Evolutionary conservation across 2,113 vertebrate genomes (phyloP).

Genomic region (Grammomys surdaster): DNA sequence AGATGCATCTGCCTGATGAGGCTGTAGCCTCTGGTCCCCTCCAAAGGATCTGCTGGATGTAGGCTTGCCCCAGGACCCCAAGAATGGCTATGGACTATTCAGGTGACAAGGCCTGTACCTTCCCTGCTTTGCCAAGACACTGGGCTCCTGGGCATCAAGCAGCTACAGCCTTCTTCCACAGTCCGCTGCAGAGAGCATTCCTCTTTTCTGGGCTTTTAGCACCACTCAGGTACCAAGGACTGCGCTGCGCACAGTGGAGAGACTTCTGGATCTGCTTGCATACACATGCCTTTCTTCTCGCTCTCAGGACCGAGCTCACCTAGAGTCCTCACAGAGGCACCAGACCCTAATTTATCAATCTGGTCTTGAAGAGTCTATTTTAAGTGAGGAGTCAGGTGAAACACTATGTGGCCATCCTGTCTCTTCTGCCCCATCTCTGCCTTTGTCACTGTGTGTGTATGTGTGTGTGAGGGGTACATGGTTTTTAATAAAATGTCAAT

Average conservation of each 20-base stretch:
- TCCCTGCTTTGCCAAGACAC: background rate
- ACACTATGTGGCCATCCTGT: background rate
- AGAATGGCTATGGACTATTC: background rate
- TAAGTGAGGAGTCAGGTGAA: background rate
- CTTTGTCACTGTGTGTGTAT: background rate
- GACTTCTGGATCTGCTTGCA: background rate
- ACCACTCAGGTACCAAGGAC: constrained; percentile 3
- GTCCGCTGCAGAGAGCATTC: background rate
- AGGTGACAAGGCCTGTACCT: background rate
- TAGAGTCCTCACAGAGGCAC: background rate
- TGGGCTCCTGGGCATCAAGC: background rate
- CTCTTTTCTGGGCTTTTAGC: background rate
- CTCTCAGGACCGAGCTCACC: background rate
- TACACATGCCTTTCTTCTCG: background rate
- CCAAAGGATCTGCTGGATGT: background rate
- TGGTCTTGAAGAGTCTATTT: background rate
- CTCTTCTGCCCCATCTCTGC: background rate
- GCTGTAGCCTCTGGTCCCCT: background rate
- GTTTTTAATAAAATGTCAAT: constrained; percentile 73
- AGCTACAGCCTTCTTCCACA: background rate
- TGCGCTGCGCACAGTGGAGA: background rate
- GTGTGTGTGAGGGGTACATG: background rate
- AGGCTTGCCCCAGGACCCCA: constrained; percentile 36
- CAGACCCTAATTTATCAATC: background rate
- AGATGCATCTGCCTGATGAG: constrained; percentile 85